A percentile compares a stretch with the other conserved stretches of the same genome.
These are phyloP conservation scores for Andrena camellia DNA, from an alignment of 2,888 invertebrate species.

Conservation along the genomic window DNA sequence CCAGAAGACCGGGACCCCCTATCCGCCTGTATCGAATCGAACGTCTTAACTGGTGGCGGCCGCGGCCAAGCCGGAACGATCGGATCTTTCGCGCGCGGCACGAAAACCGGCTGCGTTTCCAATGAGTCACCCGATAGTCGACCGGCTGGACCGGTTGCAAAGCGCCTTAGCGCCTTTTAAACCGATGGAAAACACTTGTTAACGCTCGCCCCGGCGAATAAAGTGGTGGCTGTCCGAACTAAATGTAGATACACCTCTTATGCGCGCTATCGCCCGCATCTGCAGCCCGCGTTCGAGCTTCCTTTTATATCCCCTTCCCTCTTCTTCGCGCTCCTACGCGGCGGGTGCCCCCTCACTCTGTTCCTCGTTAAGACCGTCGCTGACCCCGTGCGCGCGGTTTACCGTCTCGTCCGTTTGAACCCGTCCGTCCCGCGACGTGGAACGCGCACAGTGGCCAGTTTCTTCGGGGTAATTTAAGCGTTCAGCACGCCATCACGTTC, in stretches of 20 bases:
- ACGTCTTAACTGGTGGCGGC: slow-evolving; percentile 43
- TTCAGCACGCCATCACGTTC: slow-evolving; percentile 11
- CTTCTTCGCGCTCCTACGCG: not conserved
- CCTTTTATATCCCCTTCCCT: slow-evolving; percentile 36
- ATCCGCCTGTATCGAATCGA: slow-evolving; percentile 33
- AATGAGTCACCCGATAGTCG: slow-evolving; percentile 58
- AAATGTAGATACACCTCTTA: slow-evolving; percentile 83
- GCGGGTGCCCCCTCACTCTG: slow-evolving; percentile 31
- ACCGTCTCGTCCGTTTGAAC: not conserved
- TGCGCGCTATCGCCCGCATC: slow-evolving; percentile 82
- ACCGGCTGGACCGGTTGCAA: slow-evolving; percentile 68
- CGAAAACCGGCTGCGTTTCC: slow-evolving; percentile 67
- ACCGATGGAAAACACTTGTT: slow-evolving; percentile 84
- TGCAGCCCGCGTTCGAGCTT: slow-evolving; percentile 67
- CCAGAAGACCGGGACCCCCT: slow-evolving; percentile 10
- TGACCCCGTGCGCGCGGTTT: slow-evolving; percentile 9
- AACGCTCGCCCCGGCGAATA: slow-evolving; percentile 80
- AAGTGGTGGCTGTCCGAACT: slow-evolving; percentile 82
- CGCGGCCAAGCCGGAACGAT: slow-evolving; percentile 35
- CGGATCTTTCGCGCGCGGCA: slow-evolving; percentile 53
- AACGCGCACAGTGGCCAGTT: slow-evolving; percentile 19
- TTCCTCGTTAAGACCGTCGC: slow-evolving; percentile 30
- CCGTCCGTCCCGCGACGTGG: not conserved
- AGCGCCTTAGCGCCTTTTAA: slow-evolving; percentile 67
- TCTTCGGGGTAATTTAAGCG: slow-evolving; percentile 17